These are phyloP conservation scores for Neodiprion lecontei DNA, from an alignment of 1,140 invertebrate species.

Conservation along the genomic window DNA sequence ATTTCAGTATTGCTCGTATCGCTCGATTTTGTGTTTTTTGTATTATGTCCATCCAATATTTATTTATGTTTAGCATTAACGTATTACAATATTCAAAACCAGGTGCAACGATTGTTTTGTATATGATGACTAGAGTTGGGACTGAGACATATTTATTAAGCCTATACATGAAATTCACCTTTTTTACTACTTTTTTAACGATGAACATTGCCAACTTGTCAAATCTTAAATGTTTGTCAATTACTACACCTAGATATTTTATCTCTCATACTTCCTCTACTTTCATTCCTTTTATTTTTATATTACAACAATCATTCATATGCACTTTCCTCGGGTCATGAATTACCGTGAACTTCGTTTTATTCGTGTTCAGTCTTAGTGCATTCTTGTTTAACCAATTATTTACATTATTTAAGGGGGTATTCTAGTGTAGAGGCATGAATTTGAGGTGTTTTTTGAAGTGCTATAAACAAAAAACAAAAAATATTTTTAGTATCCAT, in stretches of 20 bases:
- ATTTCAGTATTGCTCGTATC: slow-evolving; percentile 2
- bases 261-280: not conserved
- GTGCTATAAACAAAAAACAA: too few relatives aligned
- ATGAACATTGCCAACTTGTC: not conserved
- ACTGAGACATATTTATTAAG: slow-evolving; percentile 16
- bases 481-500: too few relatives aligned
- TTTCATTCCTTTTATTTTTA: not conserved
- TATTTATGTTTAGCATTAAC: slow-evolving; percentile 18
- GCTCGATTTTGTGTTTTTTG: slow-evolving; percentile 6
- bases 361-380: slow-evolving; percentile 17
- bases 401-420: not conserved
- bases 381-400: slow-evolving; percentile 22
- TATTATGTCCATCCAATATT: slow-evolving; percentile 12
- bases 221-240: not conserved
- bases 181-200: slow-evolving; percentile 19
- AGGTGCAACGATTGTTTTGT: slow-evolving; percentile 23
- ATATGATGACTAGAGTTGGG: slow-evolving; percentile 15
- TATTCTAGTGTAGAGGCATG: too few relatives aligned
- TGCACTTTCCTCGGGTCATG: slow-evolving; percentile 14
- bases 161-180: slow-evolving; percentile 21
- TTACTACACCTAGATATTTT: not conserved
- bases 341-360: slow-evolving; percentile 25
- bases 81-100: slow-evolving; percentile 27
- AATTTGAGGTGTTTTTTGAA: too few relatives aligned
- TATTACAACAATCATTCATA: not conserved